A percentile compares a stretch with the other conserved stretches of the same genome.
Conservation (phyloP, 2,113 vertebrate species). For the Zosterops borbonicus region DNA sequence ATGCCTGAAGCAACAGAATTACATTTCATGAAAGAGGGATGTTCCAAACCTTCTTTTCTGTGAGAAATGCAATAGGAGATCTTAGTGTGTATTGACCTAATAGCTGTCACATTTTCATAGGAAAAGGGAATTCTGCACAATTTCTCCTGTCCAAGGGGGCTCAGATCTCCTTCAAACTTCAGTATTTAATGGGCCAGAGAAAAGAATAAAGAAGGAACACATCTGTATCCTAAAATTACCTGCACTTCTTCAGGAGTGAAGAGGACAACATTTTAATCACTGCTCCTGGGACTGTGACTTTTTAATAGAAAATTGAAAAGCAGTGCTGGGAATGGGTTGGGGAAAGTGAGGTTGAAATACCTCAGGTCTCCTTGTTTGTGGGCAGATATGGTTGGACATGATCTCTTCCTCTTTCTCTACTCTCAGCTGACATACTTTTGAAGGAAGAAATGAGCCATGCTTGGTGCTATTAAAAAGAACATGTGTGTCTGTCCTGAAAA, state of each 20-base stretch:
- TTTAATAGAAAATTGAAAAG: not conserved
- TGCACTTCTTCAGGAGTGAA: not conserved
- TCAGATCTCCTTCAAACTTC: not conserved
- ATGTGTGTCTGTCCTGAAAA: not conserved
- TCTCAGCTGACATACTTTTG: not conserved
- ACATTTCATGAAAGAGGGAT: not conserved
- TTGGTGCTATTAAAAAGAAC: not conserved
- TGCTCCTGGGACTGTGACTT: not conserved
- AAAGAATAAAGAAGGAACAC: not conserved
- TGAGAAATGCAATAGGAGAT: not conserved
- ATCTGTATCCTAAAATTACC: not conserved
- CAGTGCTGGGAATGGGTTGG: not conserved
- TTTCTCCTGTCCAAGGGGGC: not conserved
- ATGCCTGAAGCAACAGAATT: not conserved
- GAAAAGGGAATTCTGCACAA: not conserved
- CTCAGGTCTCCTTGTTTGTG: not conserved
- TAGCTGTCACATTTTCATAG: not conserved
- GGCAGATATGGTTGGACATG: not conserved
- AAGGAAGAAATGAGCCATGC: not conserved
- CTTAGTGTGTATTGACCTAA: not conserved
- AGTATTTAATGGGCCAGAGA: not conserved
- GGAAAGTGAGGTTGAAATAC: not conserved
- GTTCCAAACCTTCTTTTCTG: not conserved
- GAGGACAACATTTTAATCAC: not conserved
- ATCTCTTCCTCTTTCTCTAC: not conserved